phyloP scores from a whole-genome alignment of 2,888 invertebrate species.

The Melanostoma mellinum region DNA sequence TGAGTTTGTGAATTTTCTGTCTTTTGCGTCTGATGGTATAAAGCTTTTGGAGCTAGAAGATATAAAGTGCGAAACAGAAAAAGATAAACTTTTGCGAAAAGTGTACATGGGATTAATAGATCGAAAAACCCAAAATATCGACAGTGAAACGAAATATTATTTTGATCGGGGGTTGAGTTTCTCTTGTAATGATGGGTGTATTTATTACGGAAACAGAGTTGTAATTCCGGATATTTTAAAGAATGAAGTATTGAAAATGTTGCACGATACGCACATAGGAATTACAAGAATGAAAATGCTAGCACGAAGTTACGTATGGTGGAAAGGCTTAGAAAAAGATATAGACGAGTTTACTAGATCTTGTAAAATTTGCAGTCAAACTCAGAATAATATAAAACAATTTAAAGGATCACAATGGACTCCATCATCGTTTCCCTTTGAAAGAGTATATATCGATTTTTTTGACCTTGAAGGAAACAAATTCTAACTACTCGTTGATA shows the following conservation, averaged over 20 bases:
- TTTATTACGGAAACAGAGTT: constrained; percentile 46
- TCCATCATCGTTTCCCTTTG: constrained; percentile 24
- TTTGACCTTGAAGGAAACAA: constrained; percentile 34
- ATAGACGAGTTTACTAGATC: no score
- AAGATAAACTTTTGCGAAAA: constrained; percentile 14
- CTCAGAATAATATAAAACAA: no score
- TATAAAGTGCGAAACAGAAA: constrained; percentile 8
- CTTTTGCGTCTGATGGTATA: not conserved
- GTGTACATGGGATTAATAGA: constrained; percentile 22
- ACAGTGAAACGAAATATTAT: constrained; percentile 12
- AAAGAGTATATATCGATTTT: constrained; percentile 39
- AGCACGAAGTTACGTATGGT: constrained; percentile 59
- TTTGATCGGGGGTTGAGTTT: constrained; percentile 4
- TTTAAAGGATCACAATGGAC: no score
- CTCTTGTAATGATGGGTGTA: constrained; percentile 26
- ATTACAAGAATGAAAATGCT: constrained; percentile 75
- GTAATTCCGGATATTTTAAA: constrained; percentile 57
- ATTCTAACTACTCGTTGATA: constrained; percentile 45
- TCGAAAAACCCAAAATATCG: not conserved
- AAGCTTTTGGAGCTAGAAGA: not conserved
- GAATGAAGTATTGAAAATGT: constrained; percentile 56
- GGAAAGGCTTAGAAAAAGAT: no score
- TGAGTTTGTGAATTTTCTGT: constrained; percentile 10
- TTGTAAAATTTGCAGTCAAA: no score
- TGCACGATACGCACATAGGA: constrained; percentile 75